phyloP scores from a whole-genome alignment of 2,888 invertebrate genomes.

The Eremobia ochroleuca region DNA sequence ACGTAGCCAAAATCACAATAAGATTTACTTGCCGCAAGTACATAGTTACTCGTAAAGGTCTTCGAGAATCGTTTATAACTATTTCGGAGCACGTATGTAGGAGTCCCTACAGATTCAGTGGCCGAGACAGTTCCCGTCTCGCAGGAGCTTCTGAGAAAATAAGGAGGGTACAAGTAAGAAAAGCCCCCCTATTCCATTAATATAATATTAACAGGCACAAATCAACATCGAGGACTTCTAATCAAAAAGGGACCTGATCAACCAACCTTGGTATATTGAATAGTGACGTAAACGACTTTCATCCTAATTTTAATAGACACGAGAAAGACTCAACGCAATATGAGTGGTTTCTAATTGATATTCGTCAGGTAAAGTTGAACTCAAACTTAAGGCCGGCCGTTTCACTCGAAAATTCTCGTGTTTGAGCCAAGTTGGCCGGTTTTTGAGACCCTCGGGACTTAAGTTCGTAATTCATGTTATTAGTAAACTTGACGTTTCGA shows the following conservation, averaged over 20 bases:
- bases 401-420: conserved; percentile 39
- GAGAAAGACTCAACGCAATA: conserved; percentile 44
- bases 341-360: conserved; percentile 62
- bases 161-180: conserved; percentile 25
- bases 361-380: conserved; percentile 65
- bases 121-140: conserved; percentile 29
- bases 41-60: conserved; percentile 23
- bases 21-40: not conserved
- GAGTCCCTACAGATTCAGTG: conserved; percentile 43
- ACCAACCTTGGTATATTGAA: conserved; percentile 56
- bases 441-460: conserved; percentile 61
- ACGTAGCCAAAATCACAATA: conserved; percentile 2
- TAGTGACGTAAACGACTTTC: conserved; percentile 61
- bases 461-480: conserved; percentile 57
- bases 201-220: conserved; percentile 59
- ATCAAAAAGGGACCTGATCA: conserved; percentile 62
- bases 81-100: conserved; percentile 40
- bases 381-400: conserved; percentile 24
- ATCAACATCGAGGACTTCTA: conserved; percentile 55
- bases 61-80: conserved; percentile 33
- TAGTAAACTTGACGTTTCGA: conserved; percentile 53
- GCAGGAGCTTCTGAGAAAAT: not conserved
- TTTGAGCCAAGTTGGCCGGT: conserved; percentile 51
- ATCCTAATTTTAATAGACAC: conserved; percentile 48
- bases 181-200: conserved; percentile 53